These are phyloP conservation scores for Panurus biarmicus DNA, from an alignment of 2,113 vertebrate species.

Conservation along the genomic window DNA sequence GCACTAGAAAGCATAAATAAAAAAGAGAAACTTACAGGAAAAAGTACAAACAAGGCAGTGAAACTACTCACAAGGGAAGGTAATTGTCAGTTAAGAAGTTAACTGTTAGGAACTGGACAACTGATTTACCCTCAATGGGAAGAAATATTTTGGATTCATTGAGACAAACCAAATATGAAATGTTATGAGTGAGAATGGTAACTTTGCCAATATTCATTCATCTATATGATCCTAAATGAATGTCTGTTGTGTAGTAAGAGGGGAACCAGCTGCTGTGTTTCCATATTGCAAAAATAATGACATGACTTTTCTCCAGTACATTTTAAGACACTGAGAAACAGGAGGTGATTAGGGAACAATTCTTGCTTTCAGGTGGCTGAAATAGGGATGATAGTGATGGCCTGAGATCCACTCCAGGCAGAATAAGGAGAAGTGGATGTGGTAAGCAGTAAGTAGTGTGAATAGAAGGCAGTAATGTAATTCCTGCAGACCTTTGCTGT, in stretches of 20 bases:
- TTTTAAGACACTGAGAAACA: background rate
- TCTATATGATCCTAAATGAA: background rate
- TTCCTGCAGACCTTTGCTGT: background rate
- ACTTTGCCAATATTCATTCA: background rate
- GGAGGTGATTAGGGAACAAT: background rate
- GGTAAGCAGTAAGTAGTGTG: background rate
- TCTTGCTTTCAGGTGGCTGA: background rate
- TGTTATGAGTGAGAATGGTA: background rate
- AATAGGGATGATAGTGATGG: background rate
- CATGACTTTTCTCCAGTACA: background rate
- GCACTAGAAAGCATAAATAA: background rate
- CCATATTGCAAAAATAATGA: background rate
- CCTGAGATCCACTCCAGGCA: background rate
- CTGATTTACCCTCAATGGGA: background rate
- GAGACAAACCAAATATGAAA: background rate
- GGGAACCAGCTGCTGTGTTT: background rate
- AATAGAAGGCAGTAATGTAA: background rate
- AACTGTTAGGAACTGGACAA: background rate
- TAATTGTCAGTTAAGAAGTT: background rate
- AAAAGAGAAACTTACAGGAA: background rate
- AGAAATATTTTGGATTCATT: background rate
- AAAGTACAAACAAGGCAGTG: background rate
- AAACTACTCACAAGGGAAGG: background rate
- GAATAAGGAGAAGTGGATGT: background rate
- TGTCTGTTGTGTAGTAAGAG: background rate